Percentiles rank a stretch among this genome's conserved stretches.
Evolutionary conservation across 2,113 vertebrate species (phyloP).

Genomic region (Lepisosteus oculatus): DNA sequence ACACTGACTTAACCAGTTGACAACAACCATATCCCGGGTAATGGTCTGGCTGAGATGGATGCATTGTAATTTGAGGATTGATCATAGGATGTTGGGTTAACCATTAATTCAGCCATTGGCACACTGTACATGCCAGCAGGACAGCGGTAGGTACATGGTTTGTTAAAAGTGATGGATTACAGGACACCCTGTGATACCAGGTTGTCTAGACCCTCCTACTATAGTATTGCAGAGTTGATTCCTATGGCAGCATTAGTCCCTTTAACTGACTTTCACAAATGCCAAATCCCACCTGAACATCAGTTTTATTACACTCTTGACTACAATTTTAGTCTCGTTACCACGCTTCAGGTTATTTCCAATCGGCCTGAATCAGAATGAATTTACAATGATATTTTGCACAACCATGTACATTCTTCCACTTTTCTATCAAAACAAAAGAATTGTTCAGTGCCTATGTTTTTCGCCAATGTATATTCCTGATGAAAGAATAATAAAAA

Average conservation of each 20-base stretch:
- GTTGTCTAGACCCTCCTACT: background rate
- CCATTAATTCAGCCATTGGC: slow-evolving; percentile 29
- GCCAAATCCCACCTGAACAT: background rate
- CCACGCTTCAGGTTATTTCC: too few species aligned
- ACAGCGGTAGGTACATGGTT: slow-evolving; percentile 39
- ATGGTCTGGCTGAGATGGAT: background rate
- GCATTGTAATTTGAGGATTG: slow-evolving; percentile 20
- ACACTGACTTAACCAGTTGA: background rate
- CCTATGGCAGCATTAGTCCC: background rate
- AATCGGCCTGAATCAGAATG: too few species aligned
- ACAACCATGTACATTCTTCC: too few species aligned
- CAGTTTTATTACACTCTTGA: background rate
- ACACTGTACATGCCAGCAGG: slow-evolving; percentile 31
- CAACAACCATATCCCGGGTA: background rate
- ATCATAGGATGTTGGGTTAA: slow-evolving; percentile 38
- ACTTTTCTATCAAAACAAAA: too few species aligned
- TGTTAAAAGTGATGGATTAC: slow-evolving; percentile 5
- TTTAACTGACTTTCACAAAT: background rate
- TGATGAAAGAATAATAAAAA: too few species aligned
- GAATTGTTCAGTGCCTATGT: too few species aligned
- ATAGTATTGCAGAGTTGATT: background rate
- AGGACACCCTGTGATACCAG: background rate
- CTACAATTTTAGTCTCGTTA: too few species aligned
- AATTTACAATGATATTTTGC: too few species aligned
- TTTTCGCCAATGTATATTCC: too few species aligned